Evolutionary conservation across 2,888 invertebrate species (phyloP), one percentile per base, ranked within the genome.

Genomic region (Dione vanillae): DNA sequence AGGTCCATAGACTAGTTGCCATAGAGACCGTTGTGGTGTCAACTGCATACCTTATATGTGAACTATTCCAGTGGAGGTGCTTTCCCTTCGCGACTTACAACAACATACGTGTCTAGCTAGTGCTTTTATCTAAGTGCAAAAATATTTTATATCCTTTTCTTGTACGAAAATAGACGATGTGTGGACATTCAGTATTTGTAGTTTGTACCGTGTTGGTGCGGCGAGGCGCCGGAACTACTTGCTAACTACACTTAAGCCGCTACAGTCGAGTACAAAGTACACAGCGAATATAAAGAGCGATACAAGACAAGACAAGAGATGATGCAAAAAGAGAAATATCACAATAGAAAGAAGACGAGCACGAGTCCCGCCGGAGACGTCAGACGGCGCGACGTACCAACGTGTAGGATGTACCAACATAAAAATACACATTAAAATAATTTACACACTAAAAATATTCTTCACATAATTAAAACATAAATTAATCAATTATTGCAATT

Each of bases 71-170:
- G 49, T 47, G 45, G 49, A 64, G 16, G 62, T 64, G 45, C 49
- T 49, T 47, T 35, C 27, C 49, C 16, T 61, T 45, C 16, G 45
- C 19, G 35, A 43, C n/a, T 59, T 62, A 69, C 51, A 62, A 65
- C 40, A 54, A 59, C 43, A 68, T 65, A 69, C 58, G 71, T 67
- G 72, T 77, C 77, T 79, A 85, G 85, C 77, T 79, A 85, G 85
- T 88, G 88, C 59, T 59, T 82, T 82, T 85, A 82, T 82, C 85
- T 87, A 89, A 76, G 91, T 92, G 92, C 91, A 92, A 92, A 92
- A 92, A 92, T 92, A 92, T 82, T 74, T 75, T 82, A 78, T 82
- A 83, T 85, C 77, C 79, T 84, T 78, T 84, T 79, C 78, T 87
- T 89, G 84, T 85, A 92, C 73, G 78, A 83, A 91, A 92, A 92